phyloP scores from a whole-genome alignment of 2,888 invertebrate genomes.

The Icerya purchasi region DNA sequence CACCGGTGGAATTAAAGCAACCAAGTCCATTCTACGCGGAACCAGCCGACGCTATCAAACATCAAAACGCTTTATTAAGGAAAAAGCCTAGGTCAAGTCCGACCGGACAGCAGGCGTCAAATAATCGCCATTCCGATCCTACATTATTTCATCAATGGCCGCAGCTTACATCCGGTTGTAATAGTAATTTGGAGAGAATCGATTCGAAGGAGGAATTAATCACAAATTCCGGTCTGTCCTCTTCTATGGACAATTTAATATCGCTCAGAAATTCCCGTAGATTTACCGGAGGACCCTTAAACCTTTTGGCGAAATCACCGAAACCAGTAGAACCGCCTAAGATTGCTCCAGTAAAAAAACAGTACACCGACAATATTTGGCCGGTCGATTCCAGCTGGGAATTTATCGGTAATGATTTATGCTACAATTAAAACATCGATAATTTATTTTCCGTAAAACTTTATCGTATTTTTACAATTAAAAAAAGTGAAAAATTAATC shows the following conservation, averaged over 20 bases:
- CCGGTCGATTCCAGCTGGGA: slow-evolving; percentile 79
- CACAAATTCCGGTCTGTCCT: slow-evolving; percentile 24
- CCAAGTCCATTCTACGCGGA: slow-evolving; percentile 76
- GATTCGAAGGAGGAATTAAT: slow-evolving; percentile 24
- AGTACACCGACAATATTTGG: slow-evolving; percentile 38
- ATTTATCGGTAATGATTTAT: slow-evolving; percentile 61
- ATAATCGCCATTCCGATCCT: slow-evolving; percentile 30
- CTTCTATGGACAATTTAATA: slow-evolving; percentile 45
- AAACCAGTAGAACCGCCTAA: slow-evolving; percentile 50
- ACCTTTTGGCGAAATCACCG: slow-evolving; percentile 32
- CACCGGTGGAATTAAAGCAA: slow-evolving; percentile 31
- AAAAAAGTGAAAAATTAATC: too few species aligned
- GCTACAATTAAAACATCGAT: too few species aligned
- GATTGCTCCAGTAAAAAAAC: slow-evolving; percentile 26
- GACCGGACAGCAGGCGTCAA: slow-evolving; percentile 5
- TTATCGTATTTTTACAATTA: too few species aligned
- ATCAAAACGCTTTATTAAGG: slow-evolving; percentile 9
- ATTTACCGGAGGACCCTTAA: slow-evolving; percentile 15
- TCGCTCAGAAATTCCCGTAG: slow-evolving; percentile 22
- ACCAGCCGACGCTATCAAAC: slow-evolving; percentile 59
- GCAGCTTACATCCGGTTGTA: slow-evolving; percentile 21
- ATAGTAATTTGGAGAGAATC: slow-evolving; percentile 26
- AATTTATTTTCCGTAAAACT: too few species aligned
- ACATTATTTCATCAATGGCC: slow-evolving; percentile 25
- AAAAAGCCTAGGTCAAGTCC: not conserved